Evolutionary conservation across 2,888 invertebrate species (phyloP).

Genomic region (Agrotis exclamationis): DNA sequence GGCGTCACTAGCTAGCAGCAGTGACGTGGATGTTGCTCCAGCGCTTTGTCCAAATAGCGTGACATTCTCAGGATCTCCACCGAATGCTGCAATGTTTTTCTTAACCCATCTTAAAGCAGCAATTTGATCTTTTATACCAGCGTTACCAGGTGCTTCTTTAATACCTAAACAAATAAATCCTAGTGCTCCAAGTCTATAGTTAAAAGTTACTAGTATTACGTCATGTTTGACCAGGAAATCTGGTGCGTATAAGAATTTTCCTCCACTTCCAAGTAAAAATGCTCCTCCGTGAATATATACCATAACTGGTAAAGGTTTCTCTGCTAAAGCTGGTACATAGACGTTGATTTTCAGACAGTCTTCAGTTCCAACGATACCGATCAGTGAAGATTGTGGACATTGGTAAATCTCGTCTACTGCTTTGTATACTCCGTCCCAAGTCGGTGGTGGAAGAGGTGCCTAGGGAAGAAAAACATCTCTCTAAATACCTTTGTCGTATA

Average conservation of each 20-base stretch:
- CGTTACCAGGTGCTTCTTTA: slow-evolving; percentile 86
- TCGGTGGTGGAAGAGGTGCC: slow-evolving; percentile 84
- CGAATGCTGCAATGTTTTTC: slow-evolving; percentile 85
- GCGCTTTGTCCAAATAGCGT: slow-evolving; percentile 88
- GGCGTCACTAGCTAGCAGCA: slow-evolving; percentile 78
- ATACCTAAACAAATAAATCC: slow-evolving; percentile 85
- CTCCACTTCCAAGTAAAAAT: slow-evolving; percentile 82
- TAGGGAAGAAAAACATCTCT: slow-evolving; percentile 59
- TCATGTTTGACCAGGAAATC: slow-evolving; percentile 82
- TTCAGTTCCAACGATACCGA: slow-evolving; percentile 79
- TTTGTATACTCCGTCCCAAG: slow-evolving; percentile 83
- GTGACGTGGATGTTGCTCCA: slow-evolving; percentile 80
- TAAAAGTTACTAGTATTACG: slow-evolving; percentile 85
- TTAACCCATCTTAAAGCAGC: slow-evolving; percentile 87
- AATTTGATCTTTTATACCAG: slow-evolving; percentile 85
- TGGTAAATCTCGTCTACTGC: slow-evolving; percentile 80
- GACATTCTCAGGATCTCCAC: slow-evolving; percentile 85
- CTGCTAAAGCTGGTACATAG: slow-evolving; percentile 77
- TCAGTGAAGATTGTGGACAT: slow-evolving; percentile 77
- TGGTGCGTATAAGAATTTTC: slow-evolving; percentile 82
- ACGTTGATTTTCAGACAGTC: slow-evolving; percentile 85
- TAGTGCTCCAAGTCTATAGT: slow-evolving; percentile 84
- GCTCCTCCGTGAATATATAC: slow-evolving; percentile 87
- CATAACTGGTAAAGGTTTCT: slow-evolving; percentile 82
- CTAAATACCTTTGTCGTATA: not conserved